Evolutionary conservation across 2,113 vertebrate genomes (phyloP), one percentile per base, ranked within the genome.

Genomic region (Rhombomys opimus): DNA sequence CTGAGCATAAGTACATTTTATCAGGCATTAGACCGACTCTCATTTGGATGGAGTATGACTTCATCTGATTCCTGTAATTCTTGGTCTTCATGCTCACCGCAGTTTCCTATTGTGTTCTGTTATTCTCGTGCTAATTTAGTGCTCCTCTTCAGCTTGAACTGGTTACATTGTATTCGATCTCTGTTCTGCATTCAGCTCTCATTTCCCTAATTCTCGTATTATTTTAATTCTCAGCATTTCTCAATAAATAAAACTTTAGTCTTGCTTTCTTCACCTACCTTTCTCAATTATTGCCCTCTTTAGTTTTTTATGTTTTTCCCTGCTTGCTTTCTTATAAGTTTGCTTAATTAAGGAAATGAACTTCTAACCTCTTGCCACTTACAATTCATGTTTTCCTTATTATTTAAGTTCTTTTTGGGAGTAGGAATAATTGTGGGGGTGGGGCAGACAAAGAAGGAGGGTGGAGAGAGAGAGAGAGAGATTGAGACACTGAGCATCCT

Each of bases 141-240:
- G 1, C 17, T 27, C 67, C 57, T 20, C 54, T 65, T 67, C 18
- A 6, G 46, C 20, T 7, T 52, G 41, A 72, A 70, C 77, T 93
- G 87, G 67, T 70, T 32, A 81, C 68, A 76, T 63, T 93, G 22
- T 23, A 10, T 85, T 85, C 77, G 46, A 1, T 87, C 30, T 14
- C 38, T 78, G 1, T 57, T 80, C 77, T 73, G 61, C 46, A 73
- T 50, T 96, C 67, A 63, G 18, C 72, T 65, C 10, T 41, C 4
- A 20, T 76, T 85, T 91, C 87, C 27, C 52, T 80, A 78, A 22
- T 92, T 94, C 52, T 92, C 38, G 25, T 54, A 25, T 32, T 70
- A 91, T 61, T 30, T 72, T 96, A 68, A 68, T 82, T 96, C 75
- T 94, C 38, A 89, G 23, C 67, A 68, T 86, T 92, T 95, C 61